A percentile compares a stretch with the other conserved stretches of the same genome.
phyloP scores from a whole-genome alignment of 2,888 invertebrate species.

The Eupeodes latifasciatus region DNA sequence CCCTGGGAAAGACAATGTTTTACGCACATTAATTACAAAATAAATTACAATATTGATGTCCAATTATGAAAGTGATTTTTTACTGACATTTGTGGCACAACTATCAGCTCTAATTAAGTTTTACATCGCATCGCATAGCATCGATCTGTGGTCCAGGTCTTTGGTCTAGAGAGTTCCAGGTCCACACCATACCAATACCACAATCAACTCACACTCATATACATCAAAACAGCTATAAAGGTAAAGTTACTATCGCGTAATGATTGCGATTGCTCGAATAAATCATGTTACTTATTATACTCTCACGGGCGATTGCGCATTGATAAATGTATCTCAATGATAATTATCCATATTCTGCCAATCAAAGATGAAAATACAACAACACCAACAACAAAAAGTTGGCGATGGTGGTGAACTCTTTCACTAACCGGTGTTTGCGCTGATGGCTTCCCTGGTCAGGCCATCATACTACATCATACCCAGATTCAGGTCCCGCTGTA shows the following conservation, averaged over 20 bases:
- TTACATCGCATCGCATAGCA: slow-evolving; percentile 48
- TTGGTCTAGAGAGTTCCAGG: neutral
- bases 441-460: neutral
- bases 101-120: slow-evolving; percentile 69
- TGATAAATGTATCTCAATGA: slow-evolving; percentile 74
- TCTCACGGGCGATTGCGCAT: slow-evolving; percentile 64
- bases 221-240: too few relatives aligned
- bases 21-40: slow-evolving; percentile 69
- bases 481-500: slow-evolving; percentile 9
- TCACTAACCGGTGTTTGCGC: slow-evolving; percentile 12
- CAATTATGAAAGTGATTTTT: slow-evolving; percentile 73
- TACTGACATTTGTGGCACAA: slow-evolving; percentile 65
- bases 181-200: neutral
- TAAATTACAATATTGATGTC: slow-evolving; percentile 69
- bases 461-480: slow-evolving; percentile 19
- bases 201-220: neutral
- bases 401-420: slow-evolving; percentile 55
- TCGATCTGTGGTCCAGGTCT: neutral
- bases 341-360: slow-evolving; percentile 70
- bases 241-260: slow-evolving; percentile 31
- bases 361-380: slow-evolving; percentile 22
- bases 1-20: slow-evolving; percentile 37
- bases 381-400: neutral
- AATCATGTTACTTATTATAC: slow-evolving; percentile 57
- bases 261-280: slow-evolving; percentile 58